Conservation (phyloP, 2,888 invertebrate genomes). For the Cephus spinipes region DNA sequence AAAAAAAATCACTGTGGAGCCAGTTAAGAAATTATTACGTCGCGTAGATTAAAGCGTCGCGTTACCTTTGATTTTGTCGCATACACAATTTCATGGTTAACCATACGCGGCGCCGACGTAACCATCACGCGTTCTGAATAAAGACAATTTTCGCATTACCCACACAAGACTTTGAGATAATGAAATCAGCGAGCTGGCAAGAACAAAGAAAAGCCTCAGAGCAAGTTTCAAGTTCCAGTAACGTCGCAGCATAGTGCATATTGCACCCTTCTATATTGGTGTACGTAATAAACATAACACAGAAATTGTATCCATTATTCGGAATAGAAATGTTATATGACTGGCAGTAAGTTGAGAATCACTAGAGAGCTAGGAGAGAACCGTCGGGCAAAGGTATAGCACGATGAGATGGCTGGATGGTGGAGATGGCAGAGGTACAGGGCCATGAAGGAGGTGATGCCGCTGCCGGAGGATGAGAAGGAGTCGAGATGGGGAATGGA, state of each 20-base stretch:
- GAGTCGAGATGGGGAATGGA: slow-evolving; percentile 24
- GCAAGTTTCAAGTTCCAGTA: neutral
- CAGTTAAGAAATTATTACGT: neutral
- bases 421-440: slow-evolving; percentile 19
- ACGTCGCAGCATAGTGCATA: neutral
- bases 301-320: neutral
- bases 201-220: neutral
- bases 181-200: neutral
- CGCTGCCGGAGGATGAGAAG: slow-evolving; percentile 23
- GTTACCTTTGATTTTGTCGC: neutral
- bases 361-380: slow-evolving; percentile 28
- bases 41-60: neutral
- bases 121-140: neutral
- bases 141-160: neutral
- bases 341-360: slow-evolving; percentile 40
- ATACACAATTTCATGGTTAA: neutral
- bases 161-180: neutral
- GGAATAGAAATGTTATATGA: neutral
- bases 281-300: neutral
- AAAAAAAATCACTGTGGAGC: neutral
- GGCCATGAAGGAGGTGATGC: slow-evolving; percentile 27
- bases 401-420: slow-evolving; percentile 17
- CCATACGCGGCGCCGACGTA: neutral
- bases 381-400: slow-evolving; percentile 19
- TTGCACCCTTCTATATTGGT: neutral